Percentiles rank a stretch among this genome's conserved stretches.
phyloP scores from a whole-genome alignment of 2,888 invertebrate genomes.

The Zygaena filipendulae region DNA sequence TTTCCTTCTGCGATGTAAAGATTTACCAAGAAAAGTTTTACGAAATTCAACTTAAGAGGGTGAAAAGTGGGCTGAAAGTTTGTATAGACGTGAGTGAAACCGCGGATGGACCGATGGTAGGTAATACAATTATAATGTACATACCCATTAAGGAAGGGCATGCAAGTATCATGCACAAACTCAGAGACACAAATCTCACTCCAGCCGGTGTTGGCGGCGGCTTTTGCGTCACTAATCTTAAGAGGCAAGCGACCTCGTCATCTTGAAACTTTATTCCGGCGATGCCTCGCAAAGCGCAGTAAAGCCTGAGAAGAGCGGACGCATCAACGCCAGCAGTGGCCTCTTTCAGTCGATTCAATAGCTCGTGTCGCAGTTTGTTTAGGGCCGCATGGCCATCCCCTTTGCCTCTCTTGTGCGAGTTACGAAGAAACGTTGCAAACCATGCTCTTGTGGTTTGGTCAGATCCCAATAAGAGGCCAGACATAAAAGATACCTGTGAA shows the following conservation, averaged over 20 bases:
- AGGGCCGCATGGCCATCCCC: constrained; percentile 77
- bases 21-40: too few species aligned
- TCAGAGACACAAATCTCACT: constrained; percentile 91
- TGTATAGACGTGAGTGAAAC: too few species aligned
- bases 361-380: constrained; percentile 78
- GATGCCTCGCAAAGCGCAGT: constrained; percentile 92
- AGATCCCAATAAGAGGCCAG: constrained; percentile 88
- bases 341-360: constrained; percentile 77
- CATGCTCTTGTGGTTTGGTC: constrained; percentile 91
- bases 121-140: constrained; percentile 20
- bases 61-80: too few species aligned
- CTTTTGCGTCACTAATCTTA: constrained; percentile 87
- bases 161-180: constrained; percentile 93
- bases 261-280: constrained; percentile 94
- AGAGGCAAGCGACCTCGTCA: constrained; percentile 87
- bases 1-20: too few species aligned
- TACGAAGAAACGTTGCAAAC: constrained; percentile 92
- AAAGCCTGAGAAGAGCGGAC: constrained; percentile 88
- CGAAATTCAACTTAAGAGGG: too few species aligned
- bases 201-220: constrained; percentile 93
- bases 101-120: too few species aligned
- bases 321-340: constrained; percentile 81
- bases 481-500: constrained; percentile 81
- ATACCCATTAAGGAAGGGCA: constrained; percentile 86
- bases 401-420: constrained; percentile 83